phyloP scores from a whole-genome alignment of 2,113 vertebrate genomes.

The Spea bombifrons region DNA sequence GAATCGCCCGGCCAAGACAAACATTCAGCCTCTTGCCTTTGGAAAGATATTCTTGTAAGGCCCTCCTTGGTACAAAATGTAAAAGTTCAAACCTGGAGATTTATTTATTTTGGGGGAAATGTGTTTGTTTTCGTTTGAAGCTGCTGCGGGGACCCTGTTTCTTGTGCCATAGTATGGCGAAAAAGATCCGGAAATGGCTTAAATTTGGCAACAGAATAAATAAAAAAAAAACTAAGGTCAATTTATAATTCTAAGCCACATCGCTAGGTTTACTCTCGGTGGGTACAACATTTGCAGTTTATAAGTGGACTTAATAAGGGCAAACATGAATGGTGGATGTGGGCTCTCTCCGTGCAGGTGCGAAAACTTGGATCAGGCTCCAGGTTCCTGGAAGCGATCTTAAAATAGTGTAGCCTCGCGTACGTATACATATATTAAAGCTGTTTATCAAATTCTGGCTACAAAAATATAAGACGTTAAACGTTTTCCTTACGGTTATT shows the following conservation, averaged over 20 bases:
- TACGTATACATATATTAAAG: slow-evolving; percentile 30
- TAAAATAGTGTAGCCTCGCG: slow-evolving; percentile 37
- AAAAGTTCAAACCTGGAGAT: slow-evolving; percentile 43
- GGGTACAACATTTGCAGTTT: slow-evolving; percentile 31
- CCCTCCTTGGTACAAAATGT: slow-evolving; percentile 37
- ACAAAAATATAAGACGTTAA: neutral
- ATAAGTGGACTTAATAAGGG: slow-evolving; percentile 39
- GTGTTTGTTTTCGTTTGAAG: slow-evolving; percentile 44
- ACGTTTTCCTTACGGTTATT: no score
- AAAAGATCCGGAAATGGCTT: slow-evolving; percentile 42
- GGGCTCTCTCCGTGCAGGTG: slow-evolving; percentile 36
- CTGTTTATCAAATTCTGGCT: slow-evolving; percentile 41
- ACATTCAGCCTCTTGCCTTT: slow-evolving; percentile 34
- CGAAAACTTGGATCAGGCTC: slow-evolving; percentile 35
- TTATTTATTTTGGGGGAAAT: slow-evolving; percentile 37
- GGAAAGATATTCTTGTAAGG: slow-evolving; percentile 21
- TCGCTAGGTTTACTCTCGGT: slow-evolving; percentile 17
- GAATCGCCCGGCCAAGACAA: slow-evolving; percentile 24
- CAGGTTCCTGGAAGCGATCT: slow-evolving; percentile 41
- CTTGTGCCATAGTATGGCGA: slow-evolving; percentile 15
- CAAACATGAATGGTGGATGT: slow-evolving; percentile 33
- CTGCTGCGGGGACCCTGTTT: slow-evolving; percentile 16
- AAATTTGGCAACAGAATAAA: slow-evolving; percentile 32
- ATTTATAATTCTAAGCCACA: slow-evolving; percentile 14
- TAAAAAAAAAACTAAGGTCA: neutral